These are phyloP conservation scores for Pogonomyrmex californicus DNA, from an alignment of 1,140 invertebrate genomes.

Conservation along the genomic window DNA sequence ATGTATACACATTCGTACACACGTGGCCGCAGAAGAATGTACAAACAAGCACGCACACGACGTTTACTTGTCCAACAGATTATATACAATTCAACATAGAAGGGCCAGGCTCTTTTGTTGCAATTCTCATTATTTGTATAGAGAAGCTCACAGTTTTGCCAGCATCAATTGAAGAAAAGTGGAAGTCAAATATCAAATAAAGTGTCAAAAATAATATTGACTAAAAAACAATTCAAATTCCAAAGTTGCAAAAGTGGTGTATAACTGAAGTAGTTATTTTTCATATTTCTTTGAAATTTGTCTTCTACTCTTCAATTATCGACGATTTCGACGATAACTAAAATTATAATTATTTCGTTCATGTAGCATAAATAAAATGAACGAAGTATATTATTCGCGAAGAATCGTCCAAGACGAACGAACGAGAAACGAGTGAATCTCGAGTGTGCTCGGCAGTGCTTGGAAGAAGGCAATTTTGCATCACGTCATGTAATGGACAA, in stretches of 20 bases:
- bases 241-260: background rate
- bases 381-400: background rate
- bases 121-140: background rate
- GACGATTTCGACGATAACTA: slow-evolving; percentile 8
- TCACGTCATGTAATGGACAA: slow-evolving; percentile 1
- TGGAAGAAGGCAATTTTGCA: background rate
- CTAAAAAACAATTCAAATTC: background rate
- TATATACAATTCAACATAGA: slow-evolving; percentile 40
- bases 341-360: background rate
- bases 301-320: background rate
- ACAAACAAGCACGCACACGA: slow-evolving; percentile 47
- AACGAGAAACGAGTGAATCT: background rate
- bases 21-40: slow-evolving; percentile 39
- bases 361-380: background rate
- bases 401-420: background rate
- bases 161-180: background rate
- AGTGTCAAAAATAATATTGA: background rate
- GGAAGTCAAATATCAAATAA: slow-evolving; percentile 1
- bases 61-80: slow-evolving; percentile 25
- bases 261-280: background rate
- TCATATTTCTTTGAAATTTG: background rate
- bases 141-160: background rate
- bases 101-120: background rate
- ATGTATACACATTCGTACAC: background rate
- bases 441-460: background rate